Base-by-base conservation (phyloP, 1,140 invertebrate species). In the Eciton burchellii region DNA sequence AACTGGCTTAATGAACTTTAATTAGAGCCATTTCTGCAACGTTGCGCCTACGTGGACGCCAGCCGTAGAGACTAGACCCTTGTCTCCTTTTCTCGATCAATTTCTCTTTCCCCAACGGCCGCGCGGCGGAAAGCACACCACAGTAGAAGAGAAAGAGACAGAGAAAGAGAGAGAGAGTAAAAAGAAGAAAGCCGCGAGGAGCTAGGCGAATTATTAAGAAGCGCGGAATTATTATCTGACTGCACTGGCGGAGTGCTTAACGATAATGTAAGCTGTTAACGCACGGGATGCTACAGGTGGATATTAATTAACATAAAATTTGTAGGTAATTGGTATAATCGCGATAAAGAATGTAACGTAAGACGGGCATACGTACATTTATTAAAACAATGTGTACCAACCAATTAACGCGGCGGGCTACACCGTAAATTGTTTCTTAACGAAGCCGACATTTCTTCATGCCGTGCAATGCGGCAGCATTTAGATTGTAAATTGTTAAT, bases 1-100 rank as follows among this genome's bases (percentile, higher is more conserved):
- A 90, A 90, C 88, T 89, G 84, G 89, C 89, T 90, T 89, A 81
- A 90, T 90, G 83, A 35, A 79, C 87, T 89, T 88, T 89, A 88
- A 90, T 90, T 90, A 88, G 68, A 87, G 79, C 57, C 84, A 86
- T 79, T 84, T 84, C 81, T 84, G 81, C 82, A 84, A 87, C 87
- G 82, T 76, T 26, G 68, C 77, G n/a, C n/a, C n/a, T n/a, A 57
- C 63, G 56, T 41, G 41, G 41, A 54, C 57, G 82, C 24, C n/a
- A 57, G 29, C n/a, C n/a, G n/a, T n/a, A n/a, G n/a, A n/a, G n/a
- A n/a, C n/a, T n/a, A n/a, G 65, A 35, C 77, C 81, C 52, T 87
- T 73, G n/a, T 81, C 54, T 70, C 81, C 14, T 54, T 57, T 76
- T 54, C 59, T 29, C 47, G 29, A 29, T 60, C 52, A 12, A 49